phyloP scores from a whole-genome alignment of 2,888 invertebrate genomes.

The Parelbella ahira region DNA sequence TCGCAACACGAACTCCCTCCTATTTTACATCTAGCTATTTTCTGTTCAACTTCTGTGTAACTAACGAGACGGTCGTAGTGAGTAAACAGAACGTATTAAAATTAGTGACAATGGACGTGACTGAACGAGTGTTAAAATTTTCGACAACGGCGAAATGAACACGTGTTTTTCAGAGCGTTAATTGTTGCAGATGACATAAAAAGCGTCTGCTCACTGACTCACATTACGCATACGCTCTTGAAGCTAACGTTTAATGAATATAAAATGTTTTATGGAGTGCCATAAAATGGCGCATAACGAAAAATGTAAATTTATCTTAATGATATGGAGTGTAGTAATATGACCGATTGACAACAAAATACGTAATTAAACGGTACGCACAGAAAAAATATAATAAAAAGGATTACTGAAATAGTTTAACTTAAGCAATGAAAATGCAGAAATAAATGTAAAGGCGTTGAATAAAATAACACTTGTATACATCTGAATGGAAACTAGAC shows the following conservation, averaged over 20 bases:
- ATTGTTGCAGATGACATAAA: conserved; percentile 18
- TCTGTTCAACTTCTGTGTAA: conserved; percentile 20
- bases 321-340: background rate
- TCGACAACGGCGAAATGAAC: conserved; percentile 16
- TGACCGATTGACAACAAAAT: background rate
- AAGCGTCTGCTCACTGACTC: conserved; percentile 7
- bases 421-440: background rate
- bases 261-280: conserved; percentile 16
- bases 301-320: conserved; percentile 1
- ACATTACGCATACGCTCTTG: conserved; percentile 8
- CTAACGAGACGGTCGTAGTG: conserved; percentile 14
- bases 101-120: conserved; percentile 15
- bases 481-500: conserved; percentile 1
- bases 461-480: conserved; percentile 8
- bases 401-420: no score
- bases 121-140: conserved; percentile 13
- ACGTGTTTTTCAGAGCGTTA: conserved; percentile 18
- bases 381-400: no score
- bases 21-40: conserved; percentile 22
- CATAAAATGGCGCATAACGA: conserved; percentile 5
- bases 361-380: no score
- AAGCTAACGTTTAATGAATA: conserved; percentile 15
- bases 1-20: conserved; percentile 16
- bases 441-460: background rate
- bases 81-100: conserved; percentile 11